Conservation (phyloP, 1,140 invertebrate species). For the Drosophila nikananu region DNA sequence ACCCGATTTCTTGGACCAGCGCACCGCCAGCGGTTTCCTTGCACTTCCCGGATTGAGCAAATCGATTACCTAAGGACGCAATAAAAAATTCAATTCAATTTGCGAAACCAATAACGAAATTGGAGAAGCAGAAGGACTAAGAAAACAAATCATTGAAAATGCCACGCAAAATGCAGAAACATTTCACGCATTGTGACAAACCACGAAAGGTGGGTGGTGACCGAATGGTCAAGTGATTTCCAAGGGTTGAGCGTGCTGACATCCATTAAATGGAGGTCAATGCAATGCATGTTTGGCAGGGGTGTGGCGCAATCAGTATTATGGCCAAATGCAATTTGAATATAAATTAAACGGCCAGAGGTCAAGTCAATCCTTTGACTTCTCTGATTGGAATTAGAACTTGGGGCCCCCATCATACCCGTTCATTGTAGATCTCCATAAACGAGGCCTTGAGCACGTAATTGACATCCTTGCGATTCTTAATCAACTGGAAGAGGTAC, state of each 20-base stretch:
- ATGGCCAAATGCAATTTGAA: constrained; percentile 50
- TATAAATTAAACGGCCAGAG: constrained; percentile 40
- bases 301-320: constrained; percentile 42
- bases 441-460: constrained; percentile 97
- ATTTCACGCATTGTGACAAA: constrained; percentile 55
- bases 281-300: constrained; percentile 56
- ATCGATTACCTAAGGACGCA: constrained; percentile 93
- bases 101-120: constrained; percentile 66
- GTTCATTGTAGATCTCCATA: constrained; percentile 98
- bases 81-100: constrained; percentile 74
- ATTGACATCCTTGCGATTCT: constrained; percentile 90
- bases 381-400: not conserved
- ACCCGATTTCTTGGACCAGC: constrained; percentile 96
- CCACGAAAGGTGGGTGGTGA: constrained; percentile 1
- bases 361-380: constrained; percentile 3
- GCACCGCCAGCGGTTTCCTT: constrained; percentile 92
- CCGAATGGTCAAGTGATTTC: constrained; percentile 1
- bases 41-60: constrained; percentile 94
- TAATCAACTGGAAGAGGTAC: constrained; percentile 94
- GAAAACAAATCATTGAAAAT: constrained; percentile 77
- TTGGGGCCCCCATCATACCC: constrained; percentile 87
- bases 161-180: constrained; percentile 59
- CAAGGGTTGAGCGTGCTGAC: constrained; percentile 29
- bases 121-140: constrained; percentile 8
- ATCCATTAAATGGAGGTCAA: constrained; percentile 67